These are phyloP conservation scores for Schizopygopsis pylzovi DNA, from an alignment of 2,797 vertebrate genomes.

Conservation along the genomic window DNA sequence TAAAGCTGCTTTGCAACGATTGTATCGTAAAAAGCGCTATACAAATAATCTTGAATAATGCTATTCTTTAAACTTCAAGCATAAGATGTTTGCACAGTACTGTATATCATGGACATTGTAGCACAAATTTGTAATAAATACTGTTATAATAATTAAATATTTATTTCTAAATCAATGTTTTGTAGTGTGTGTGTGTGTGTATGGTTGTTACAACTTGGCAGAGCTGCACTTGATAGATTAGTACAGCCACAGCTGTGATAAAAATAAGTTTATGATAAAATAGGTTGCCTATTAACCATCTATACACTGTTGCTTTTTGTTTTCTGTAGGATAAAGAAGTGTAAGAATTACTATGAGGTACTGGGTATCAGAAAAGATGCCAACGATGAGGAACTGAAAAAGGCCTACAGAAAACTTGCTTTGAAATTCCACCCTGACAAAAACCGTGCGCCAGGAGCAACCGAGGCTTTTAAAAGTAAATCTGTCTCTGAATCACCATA, in stretches of 20 bases:
- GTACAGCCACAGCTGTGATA: background rate
- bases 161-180: no score
- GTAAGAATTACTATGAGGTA: conserved; percentile 97
- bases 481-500: background rate
- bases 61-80: no score
- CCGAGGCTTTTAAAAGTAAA: conserved; percentile 98
- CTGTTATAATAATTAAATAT: no score
- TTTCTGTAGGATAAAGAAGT: conserved; percentile 89
- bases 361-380: conserved; percentile 92
- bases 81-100: no score
- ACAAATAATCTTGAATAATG: no score
- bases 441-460: conserved; percentile 95
- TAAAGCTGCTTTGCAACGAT: no score
- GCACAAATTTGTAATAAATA: no score
- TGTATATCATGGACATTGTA: no score
- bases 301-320: background rate
- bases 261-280: background rate
- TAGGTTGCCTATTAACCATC: background rate
- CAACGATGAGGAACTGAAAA: conserved; percentile 94
- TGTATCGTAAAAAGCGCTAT: no score
- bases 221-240: background rate
- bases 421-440: conserved; percentile 99
- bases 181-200: background rate
- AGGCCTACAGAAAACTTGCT: conserved; percentile 94
- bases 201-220: background rate